Evolutionary conservation across 2,797 vertebrate species (phyloP).

Genomic region (Channa striata): DNA sequence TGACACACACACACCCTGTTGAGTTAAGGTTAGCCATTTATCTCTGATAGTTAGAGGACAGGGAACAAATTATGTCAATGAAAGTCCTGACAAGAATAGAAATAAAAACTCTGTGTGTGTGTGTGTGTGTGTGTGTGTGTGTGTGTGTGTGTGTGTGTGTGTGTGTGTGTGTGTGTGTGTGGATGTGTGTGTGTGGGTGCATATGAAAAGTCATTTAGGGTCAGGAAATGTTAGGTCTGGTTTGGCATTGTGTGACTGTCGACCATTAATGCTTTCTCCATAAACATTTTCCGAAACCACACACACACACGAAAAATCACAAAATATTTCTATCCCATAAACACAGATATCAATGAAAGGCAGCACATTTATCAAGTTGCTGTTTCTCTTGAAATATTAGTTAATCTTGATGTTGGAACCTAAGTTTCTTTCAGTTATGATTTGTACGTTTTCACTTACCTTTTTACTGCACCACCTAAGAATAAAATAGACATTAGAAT

Average conservation of each 20-base stretch:
- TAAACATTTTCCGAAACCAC: constrained; percentile 44
- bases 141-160: not conserved
- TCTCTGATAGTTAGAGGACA: too few species aligned
- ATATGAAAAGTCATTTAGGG: constrained; percentile 48
- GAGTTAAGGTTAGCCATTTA: too few species aligned
- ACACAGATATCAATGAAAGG: constrained; percentile 28
- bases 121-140: too few species aligned
- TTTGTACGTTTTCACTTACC: not conserved
- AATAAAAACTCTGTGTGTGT: too few species aligned
- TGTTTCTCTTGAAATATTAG: constrained; percentile 8
- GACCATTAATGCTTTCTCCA: constrained; percentile 48
- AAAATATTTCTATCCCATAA: constrained; percentile 25
- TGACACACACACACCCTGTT: too few species aligned
- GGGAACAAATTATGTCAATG: too few species aligned
- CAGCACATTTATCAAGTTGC: constrained; percentile 12
- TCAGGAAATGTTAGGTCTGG: constrained; percentile 49
- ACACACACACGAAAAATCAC: not conserved
- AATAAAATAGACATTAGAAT: not conserved
- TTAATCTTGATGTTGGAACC: not conserved
- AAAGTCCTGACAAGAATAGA: too few species aligned
- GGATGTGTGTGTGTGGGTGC: constrained; percentile 10
- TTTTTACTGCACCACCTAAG: not conserved
- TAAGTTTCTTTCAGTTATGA: not conserved
- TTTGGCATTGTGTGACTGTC: constrained; percentile 47
- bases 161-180: constrained; percentile 15